Evolutionary conservation across 2,888 invertebrate genomes (phyloP), one percentile per base, ranked within the genome.

Genomic region (Temnothorax unifasciatus): DNA sequence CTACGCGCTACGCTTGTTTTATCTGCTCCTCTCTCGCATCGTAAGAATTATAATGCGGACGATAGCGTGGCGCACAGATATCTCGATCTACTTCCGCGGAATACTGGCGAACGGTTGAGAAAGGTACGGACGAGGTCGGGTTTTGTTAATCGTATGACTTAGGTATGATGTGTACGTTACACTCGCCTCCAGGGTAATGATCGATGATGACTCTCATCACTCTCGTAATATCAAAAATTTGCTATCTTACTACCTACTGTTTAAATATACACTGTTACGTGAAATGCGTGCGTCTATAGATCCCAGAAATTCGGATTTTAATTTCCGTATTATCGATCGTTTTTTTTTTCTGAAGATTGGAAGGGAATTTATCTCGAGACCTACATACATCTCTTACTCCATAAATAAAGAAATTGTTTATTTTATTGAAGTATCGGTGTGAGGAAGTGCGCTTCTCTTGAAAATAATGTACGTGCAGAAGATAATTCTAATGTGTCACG

Each of bases 1-100:
- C 87, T 50, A 74, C 61, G 34, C 66, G 71, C 79, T 87, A 34
- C 34, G 34, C 34, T 86, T 83, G 83, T 88, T 86, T 82, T 52
- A 71, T 71, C 44, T 64, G 52, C 73, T 57, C 13, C 29, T 68
- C 74, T 82, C 21, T 25, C 38, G 25, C 8, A n/a, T 74, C 59
- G 50, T 15, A 21, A 50, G 47, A 69, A 81, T 81, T 38, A 81
- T 81, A 81, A 81, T 18, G 71, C 47, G 34, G 44, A 50, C 59
- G 69, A 69, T 77, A 57, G 44, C 54, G 41, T 21, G 41, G 41
- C 29, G 41, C 21, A 57, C 41, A 57, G 57, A 77, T 69, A 71
- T 69, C 69, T 18, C 47, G 59, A 50, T 69, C 69, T 25, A 69
- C 71, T 81, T 81, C 79, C 79, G 69, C 59, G 21, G 34, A 38